A percentile compares a stretch with the other conserved stretches of the same genome.
Evolutionary conservation across 2,113 vertebrate genomes (phyloP).

Genomic region (Oxyruncus cristatus): DNA sequence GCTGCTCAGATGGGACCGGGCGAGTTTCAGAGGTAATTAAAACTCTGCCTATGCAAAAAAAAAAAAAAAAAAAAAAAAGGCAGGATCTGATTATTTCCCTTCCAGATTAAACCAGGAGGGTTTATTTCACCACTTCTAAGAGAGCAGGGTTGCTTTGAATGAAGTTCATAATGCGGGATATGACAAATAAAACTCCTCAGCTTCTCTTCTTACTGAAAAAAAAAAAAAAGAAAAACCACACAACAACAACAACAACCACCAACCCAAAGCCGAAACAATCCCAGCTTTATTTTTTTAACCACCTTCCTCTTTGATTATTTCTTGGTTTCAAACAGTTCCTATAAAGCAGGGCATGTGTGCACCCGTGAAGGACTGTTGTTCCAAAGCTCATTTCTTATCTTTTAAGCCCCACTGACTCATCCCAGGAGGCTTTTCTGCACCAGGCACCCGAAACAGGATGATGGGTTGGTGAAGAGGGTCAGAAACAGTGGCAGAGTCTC

Average conservation of each 20-base stretch:
- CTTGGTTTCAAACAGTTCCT: not conserved
- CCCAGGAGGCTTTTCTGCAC: not conserved
- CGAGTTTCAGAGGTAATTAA: constrained; percentile 71
- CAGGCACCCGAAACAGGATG: not conserved
- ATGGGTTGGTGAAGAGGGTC: not conserved
- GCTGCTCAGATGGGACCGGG: constrained; percentile 57
- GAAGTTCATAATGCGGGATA: not conserved
- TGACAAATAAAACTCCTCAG: constrained; percentile 4
- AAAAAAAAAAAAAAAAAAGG: not conserved
- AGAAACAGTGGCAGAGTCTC: not conserved
- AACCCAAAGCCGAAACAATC: not conserved
- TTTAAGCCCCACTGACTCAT: not conserved
- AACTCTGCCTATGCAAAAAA: constrained; percentile 59
- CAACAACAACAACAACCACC: not conserved
- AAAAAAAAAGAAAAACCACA: not conserved
- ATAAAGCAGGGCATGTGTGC: not conserved
- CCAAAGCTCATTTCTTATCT: not conserved
- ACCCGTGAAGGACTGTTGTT: not conserved
- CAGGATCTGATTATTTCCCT: constrained; percentile 66
- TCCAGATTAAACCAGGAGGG: constrained; percentile 50
- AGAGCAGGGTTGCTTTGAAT: not conserved
- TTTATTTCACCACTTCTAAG: constrained; percentile 44
- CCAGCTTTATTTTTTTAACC: not conserved
- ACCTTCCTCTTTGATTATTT: not conserved
- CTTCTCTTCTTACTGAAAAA: not conserved